phyloP scores from a whole-genome alignment of 1,140 invertebrate species.

The Philaenus spumarius region DNA sequence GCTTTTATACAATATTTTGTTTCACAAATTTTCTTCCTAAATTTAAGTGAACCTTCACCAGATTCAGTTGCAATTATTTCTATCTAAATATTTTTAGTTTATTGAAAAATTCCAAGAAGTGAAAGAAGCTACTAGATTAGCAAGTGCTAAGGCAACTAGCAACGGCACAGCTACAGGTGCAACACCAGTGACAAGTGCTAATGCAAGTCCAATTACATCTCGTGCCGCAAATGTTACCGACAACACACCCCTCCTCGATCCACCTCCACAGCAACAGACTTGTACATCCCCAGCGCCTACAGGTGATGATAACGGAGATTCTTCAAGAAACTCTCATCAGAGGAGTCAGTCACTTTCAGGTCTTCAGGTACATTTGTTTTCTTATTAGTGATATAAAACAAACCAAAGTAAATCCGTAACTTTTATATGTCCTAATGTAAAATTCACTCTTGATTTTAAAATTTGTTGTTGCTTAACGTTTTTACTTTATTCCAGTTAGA shows the following conservation, averaged over 20 bases:
- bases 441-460: too few species aligned
- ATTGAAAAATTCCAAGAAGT: slow-evolving; percentile 99
- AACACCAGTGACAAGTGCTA: slow-evolving; percentile 75
- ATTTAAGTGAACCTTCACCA: too few species aligned
- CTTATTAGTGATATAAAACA: too few species aligned
- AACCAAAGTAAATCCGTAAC: too few species aligned
- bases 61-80: too few species aligned
- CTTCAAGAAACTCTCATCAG: slow-evolving; percentile 38
- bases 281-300: slow-evolving; percentile 21
- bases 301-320: slow-evolving; percentile 19
- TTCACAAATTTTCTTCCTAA: too few species aligned
- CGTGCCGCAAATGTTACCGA: slow-evolving; percentile 41
- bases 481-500: too few species aligned
- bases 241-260: slow-evolving; percentile 40
- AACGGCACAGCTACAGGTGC: slow-evolving; percentile 51
- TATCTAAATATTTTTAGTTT: slow-evolving; percentile 56
- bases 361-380: slow-evolving; percentile 37
- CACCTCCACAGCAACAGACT: slow-evolving; percentile 37
- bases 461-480: too few species aligned
- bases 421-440: too few species aligned
- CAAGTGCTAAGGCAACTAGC: slow-evolving; percentile 55
- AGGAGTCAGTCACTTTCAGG: slow-evolving; percentile 48
- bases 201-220: slow-evolving; percentile 72
- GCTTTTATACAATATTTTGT: too few species aligned
- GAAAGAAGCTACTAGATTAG: slow-evolving; percentile 82